Evolutionary conservation across 2,888 invertebrate genomes (phyloP).

Genomic region (Hypselothyrea guttata): DNA sequence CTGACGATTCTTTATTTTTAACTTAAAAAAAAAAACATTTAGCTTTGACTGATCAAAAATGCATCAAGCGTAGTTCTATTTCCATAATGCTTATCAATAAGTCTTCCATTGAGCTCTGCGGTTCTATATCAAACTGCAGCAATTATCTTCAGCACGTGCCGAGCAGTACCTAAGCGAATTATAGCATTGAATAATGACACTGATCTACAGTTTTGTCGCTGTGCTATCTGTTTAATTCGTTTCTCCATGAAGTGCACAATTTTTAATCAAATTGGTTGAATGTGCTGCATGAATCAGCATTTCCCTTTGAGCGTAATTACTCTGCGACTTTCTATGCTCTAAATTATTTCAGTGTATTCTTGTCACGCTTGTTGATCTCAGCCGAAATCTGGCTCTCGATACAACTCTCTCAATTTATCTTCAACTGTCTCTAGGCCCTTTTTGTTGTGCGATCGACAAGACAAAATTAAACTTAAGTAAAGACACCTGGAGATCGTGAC

Average conservation of each 20-base stretch:
- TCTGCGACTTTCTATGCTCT: constrained; percentile 36
- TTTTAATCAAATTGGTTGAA: constrained; percentile 26
- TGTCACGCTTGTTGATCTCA: constrained; percentile 57
- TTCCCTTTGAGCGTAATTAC: constrained; percentile 33
- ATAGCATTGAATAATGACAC: constrained; percentile 3
- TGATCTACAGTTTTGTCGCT: not conserved
- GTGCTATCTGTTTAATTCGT: not conserved
- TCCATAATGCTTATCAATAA: constrained; percentile 8
- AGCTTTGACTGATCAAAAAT: constrained; percentile 36
- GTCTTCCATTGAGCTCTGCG: constrained; percentile 23
- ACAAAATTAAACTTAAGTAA: no score
- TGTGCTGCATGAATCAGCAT: constrained; percentile 64
- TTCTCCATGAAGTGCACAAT: constrained; percentile 6
- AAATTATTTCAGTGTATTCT: constrained; percentile 44
- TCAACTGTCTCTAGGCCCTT: constrained; percentile 21
- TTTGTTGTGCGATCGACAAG: constrained; percentile 21
- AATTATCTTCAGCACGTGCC: constrained; percentile 63
- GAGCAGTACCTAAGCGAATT: constrained; percentile 5
- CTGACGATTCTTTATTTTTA: constrained; percentile 20
- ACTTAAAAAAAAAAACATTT: constrained; percentile 25
- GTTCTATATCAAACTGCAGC: constrained; percentile 52
- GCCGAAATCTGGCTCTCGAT: not conserved
- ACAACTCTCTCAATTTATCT: not conserved
- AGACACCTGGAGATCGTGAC: constrained; percentile 51
- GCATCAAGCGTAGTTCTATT: constrained; percentile 11